A percentile compares a stretch with the other conserved stretches of the same genome.
Conservation (phyloP, 1,140 invertebrate genomes). For the Pseudomyrmex sp. region DNA sequence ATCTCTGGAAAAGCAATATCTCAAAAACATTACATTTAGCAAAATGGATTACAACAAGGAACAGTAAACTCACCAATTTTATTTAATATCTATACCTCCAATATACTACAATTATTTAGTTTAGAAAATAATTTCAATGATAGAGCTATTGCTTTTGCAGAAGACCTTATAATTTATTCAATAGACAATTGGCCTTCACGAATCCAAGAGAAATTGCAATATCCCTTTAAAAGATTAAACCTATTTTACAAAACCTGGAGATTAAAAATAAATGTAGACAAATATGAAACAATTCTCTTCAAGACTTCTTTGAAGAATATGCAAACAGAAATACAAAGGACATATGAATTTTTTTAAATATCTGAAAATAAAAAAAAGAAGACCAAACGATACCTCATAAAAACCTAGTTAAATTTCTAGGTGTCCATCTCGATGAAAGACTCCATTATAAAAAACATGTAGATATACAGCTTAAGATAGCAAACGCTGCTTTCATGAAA, state of each 20-base stretch:
- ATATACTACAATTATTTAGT: not conserved
- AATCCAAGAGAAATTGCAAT: conserved; percentile 42
- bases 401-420: conserved; percentile 59
- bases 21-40: too few species aligned
- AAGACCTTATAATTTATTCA: conserved; percentile 42
- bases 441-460: conserved; percentile 56
- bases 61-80: conserved; percentile 42
- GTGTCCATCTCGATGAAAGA: conserved; percentile 49
- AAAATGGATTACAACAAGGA: not conserved
- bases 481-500: conserved; percentile 30
- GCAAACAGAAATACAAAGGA: not conserved
- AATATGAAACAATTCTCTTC: conserved; percentile 67
- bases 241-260: conserved; percentile 54
- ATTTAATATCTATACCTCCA: conserved; percentile 53
- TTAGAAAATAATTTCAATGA: not conserved
- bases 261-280: conserved; percentile 13
- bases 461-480: conserved; percentile 59
- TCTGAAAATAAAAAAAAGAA: too few species aligned
- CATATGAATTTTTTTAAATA: too few species aligned
- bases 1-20: too few species aligned
- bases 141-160: conserved; percentile 46
- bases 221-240: conserved; percentile 41
- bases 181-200: not conserved
- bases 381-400: conserved; percentile 35
- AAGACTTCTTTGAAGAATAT: conserved; percentile 15